These are phyloP conservation scores for Mimumesa dahlbomi DNA, from an alignment of 2,888 invertebrate species.

Conservation along the genomic window DNA sequence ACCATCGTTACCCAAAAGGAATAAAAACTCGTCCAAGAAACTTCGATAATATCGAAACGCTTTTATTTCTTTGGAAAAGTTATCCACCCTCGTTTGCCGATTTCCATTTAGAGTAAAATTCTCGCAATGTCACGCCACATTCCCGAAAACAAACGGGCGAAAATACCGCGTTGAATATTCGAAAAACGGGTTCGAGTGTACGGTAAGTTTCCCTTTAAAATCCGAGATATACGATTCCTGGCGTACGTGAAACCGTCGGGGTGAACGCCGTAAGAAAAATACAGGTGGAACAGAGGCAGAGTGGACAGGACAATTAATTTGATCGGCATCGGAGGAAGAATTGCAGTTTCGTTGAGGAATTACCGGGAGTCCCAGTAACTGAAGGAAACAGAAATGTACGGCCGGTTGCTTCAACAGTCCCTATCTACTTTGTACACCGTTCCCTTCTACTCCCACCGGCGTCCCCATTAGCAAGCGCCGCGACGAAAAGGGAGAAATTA, in stretches of 20 bases:
- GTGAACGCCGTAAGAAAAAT: conserved; percentile 24
- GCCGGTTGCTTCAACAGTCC: conserved; percentile 37
- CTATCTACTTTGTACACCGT: conserved; percentile 37
- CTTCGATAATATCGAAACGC: too few relatives aligned
- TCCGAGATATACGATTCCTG: conserved; percentile 48
- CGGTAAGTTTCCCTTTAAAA: too few relatives aligned
- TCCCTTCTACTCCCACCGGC: conserved; percentile 21
- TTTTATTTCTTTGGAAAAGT: too few relatives aligned
- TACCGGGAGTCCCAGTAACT: conserved; percentile 19
- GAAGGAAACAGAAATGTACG: conserved; percentile 34
- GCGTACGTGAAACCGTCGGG: not conserved
- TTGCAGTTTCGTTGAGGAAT: conserved; percentile 56
- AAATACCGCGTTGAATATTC: too few relatives aligned
- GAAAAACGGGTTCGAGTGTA: too few relatives aligned
- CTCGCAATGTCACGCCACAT: too few relatives aligned
- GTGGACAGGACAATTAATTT: conserved; percentile 61
- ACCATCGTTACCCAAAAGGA: too few relatives aligned
- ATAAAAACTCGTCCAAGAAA: too few relatives aligned
- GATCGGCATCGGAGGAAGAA: conserved; percentile 59
- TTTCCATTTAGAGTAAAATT: too few relatives aligned
- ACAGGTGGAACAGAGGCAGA: conserved; percentile 36
- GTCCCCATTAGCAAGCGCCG: conserved; percentile 60
- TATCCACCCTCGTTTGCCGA: too few relatives aligned
- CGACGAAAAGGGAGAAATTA: conserved; percentile 68
- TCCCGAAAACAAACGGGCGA: too few relatives aligned